Evolutionary conservation across 2,888 invertebrate genomes (phyloP), one percentile per base, ranked within the genome.

Genomic region (Panopea generosa): DNA sequence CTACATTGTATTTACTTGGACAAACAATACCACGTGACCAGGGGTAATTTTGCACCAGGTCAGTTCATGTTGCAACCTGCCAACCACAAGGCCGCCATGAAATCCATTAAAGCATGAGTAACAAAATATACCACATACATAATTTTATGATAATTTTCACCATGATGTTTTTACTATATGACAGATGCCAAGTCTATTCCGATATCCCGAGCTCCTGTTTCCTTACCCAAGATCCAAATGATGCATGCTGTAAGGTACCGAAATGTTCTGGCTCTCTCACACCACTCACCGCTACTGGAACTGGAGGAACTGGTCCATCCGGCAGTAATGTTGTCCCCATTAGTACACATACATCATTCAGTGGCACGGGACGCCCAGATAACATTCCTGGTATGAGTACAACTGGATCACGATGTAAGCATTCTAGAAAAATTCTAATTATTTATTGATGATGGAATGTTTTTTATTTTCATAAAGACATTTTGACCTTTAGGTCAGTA

Each of bases 141-240:
- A n/a, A n/a, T n/a, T n/a, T n/a, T n/a, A n/a, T n/a, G n/a, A n/a
- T n/a, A n/a, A n/a, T n/a, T n/a, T n/a, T n/a, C n/a, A n/a, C n/a
- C n/a, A n/a, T n/a, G n/a, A n/a, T n/a, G n/a, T n/a, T n/a, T n/a
- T n/a, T n/a, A n/a, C n/a, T n/a, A n/a, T n/a, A n/a, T 33, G 33
- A 3, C 80, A 88, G 88, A 70, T 88, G 88, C 63, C 84, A 80
- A 27, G 77, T 77, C 11, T 88, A 77, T 78, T 83, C 85, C 33
- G 80, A 81, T 40, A 45, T 88, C 18, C 88, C 88, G 49, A 59
- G 53, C 24, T 83, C 80, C 29, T 88, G 88, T 55, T 71, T 61
- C 18, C 82, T 88, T 60, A 66, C 75, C 2, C 75, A 65, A 9
- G 87, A 88, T 70, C 85, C 88, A 0, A 67, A 50, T 1, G 85